Percentiles rank a stretch among this genome's conserved stretches.
Evolutionary conservation across 2,888 invertebrate genomes (phyloP).

Genomic region (Hololepta plana): DNA sequence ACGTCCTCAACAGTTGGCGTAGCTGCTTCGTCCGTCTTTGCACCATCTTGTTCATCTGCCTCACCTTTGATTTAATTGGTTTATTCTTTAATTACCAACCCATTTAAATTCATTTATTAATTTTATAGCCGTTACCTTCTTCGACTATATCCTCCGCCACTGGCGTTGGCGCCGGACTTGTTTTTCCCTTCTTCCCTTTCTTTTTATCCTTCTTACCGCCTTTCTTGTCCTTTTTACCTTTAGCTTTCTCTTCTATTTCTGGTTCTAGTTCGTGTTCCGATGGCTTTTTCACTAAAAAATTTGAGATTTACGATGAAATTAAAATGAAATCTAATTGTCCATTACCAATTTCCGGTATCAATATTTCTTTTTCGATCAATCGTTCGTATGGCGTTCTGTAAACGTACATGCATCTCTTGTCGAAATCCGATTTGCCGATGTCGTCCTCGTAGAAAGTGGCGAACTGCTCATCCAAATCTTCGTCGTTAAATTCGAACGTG

Average conservation of each 20-base stretch:
- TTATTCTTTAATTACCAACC: neutral
- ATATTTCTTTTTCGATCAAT: conserved; percentile 55
- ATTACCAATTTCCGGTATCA: conserved; percentile 55
- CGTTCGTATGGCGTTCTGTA: conserved; percentile 54
- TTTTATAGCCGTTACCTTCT: neutral
- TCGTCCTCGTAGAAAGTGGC: conserved; percentile 34
- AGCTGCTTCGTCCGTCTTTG: conserved; percentile 1
- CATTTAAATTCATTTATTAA: conserved; percentile 1
- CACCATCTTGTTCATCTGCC: conserved; percentile 7
- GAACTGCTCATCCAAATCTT: conserved; percentile 33
- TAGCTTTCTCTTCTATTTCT: conserved; percentile 7
- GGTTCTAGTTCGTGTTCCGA: conserved; percentile 9
- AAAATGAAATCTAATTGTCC: no score
- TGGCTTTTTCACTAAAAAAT: conserved; percentile 14
- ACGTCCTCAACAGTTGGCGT: conserved; percentile 3
- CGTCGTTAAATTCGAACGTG: conserved; percentile 33
- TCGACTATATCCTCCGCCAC: conserved; percentile 5
- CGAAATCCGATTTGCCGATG: conserved; percentile 28
- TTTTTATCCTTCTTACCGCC: conserved; percentile 9
- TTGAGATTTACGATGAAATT: no score
- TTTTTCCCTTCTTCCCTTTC: conserved; percentile 13
- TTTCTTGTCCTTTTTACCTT: conserved; percentile 10
- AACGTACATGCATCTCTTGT: conserved; percentile 43
- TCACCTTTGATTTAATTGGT: conserved; percentile 6
- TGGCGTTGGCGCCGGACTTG: conserved; percentile 9